Evolutionary conservation across 1,140 invertebrate species (phyloP), one percentile per base, ranked within the genome.

Genomic region (Camponotus floridanus): DNA sequence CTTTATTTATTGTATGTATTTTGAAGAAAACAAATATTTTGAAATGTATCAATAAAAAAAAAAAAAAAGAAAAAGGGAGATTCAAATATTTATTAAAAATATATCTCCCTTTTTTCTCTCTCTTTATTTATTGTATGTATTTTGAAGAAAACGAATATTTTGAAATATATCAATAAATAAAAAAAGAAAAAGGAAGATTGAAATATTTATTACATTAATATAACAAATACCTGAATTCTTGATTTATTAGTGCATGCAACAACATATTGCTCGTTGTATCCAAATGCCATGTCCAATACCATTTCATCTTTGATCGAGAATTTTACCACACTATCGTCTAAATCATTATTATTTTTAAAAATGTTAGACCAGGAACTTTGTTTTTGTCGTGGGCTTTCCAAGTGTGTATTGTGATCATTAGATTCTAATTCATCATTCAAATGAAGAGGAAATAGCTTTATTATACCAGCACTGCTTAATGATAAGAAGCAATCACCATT

Each of bases 251-350:
- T 94, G 85, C 94, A 95, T 31, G 91, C 93, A 48, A 92, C 94
- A 42, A 95, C 90, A 64, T 71, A 91, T 45, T 89, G 76, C 62
- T 92, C 91, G 4, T 91, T 73, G 8, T 84, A 74, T 7, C 91
- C 90, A 73, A 95, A 93, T 70, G 90, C 88, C 67, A 95, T 90
- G 70, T 95, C 94, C 0, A 91, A 86, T 74, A 95, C 94, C 5
- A 68, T 80, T 68, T 94, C 91, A 31, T 87, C 62, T 21, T 90
- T 42, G 2, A 93, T 68, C 18, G 6, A 74, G 76, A 94, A 94
- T n/a, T 83, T 90, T 70, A 87, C 73, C 21, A 88, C 83, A 68
- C 94, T 95, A 26, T 93, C 88, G 51, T 94, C 93, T 33, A 91
- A 89, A 4, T 83, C 81, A n/a, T 71, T 11, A 33, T 83, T 81